These are phyloP conservation scores for Oncorhynchus gorbuscha DNA, from an alignment of 2,113 vertebrate genomes.

Conservation along the genomic window DNA sequence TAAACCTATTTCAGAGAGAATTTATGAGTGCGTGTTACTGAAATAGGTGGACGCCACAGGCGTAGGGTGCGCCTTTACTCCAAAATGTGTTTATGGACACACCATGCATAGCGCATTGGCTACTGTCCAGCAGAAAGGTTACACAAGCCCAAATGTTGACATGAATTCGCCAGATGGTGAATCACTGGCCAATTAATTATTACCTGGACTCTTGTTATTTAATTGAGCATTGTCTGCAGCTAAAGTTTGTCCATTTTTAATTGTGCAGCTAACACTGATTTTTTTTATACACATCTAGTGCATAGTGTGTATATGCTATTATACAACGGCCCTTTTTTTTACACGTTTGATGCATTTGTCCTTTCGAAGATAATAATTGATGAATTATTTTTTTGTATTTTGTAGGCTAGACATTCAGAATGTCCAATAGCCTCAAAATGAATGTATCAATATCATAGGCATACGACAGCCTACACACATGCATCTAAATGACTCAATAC, in stretches of 20 bases:
- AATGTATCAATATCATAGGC: not conserved
- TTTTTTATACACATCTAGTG: too few relatives aligned
- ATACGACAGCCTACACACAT: not conserved
- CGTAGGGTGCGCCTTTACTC: slow-evolving; percentile 37
- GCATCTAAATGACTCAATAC: not conserved
- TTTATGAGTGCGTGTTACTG: slow-evolving; percentile 25
- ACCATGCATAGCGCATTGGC: slow-evolving; percentile 36
- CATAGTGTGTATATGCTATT: too few relatives aligned
- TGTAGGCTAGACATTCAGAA: not conserved
- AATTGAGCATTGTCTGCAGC: slow-evolving; percentile 62
- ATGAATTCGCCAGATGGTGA: slow-evolving; percentile 60
- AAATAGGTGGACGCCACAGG: slow-evolving; percentile 7
- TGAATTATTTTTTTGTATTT: too few relatives aligned
- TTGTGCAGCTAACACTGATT: not conserved
- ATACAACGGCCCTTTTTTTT: too few relatives aligned
- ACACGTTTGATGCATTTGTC: too few relatives aligned
- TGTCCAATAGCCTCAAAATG: too few relatives aligned
- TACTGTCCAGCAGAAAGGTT: not conserved
- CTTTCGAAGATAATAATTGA: not conserved
- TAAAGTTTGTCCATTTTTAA: slow-evolving; percentile 31
- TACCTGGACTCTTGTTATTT: slow-evolving; percentile 63
- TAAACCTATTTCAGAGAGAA: slow-evolving; percentile 14
- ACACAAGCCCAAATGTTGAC: not conserved
- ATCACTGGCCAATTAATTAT: slow-evolving; percentile 40
- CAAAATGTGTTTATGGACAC: slow-evolving; percentile 20